Conservation (phyloP, 1,140 invertebrate species). For the Cecropterus lyciades region DNA sequence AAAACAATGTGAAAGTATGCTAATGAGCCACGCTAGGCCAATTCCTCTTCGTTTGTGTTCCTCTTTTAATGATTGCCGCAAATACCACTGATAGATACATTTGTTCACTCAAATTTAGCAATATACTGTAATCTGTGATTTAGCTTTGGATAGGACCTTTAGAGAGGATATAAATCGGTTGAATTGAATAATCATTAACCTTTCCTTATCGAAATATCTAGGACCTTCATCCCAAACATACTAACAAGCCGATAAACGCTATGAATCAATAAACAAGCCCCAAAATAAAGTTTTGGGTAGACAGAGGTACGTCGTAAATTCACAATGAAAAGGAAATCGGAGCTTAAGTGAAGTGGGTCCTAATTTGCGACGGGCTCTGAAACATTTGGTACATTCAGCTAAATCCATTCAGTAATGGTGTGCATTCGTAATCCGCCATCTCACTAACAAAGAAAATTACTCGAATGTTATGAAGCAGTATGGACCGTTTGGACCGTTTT, state of each 20-base stretch:
- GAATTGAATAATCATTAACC: slow-evolving; percentile 21
- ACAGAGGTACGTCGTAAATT: slow-evolving; percentile 28
- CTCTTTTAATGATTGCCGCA: too few relatives aligned
- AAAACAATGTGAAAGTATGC: too few relatives aligned
- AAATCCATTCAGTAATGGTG: slow-evolving; percentile 16
- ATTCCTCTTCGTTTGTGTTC: too few relatives aligned
- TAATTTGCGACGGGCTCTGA: slow-evolving; percentile 31
- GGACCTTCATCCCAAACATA: neutral
- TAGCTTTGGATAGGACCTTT: too few relatives aligned
- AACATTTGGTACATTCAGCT: slow-evolving; percentile 29
- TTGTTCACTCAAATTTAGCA: too few relatives aligned
- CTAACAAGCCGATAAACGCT: slow-evolving; percentile 9
- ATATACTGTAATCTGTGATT: too few relatives aligned
- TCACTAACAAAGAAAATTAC: slow-evolving; percentile 20
- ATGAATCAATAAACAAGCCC: slow-evolving; percentile 33
- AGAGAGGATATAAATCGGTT: slow-evolving; percentile 14
- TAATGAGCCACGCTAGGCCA: too few relatives aligned
- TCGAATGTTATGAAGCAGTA: slow-evolving; percentile 9
- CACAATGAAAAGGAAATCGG: slow-evolving; percentile 21
- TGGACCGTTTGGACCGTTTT: neutral
- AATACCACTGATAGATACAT: too few relatives aligned
- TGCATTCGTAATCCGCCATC: slow-evolving; percentile 19
- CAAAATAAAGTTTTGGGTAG: slow-evolving; percentile 34
- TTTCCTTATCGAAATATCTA: slow-evolving; percentile 10
- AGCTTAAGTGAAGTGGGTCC: slow-evolving; percentile 26